These are phyloP conservation scores for Petrocephalus microphthalmus DNA, from an alignment of 2,113 vertebrate genomes.

Conservation along the genomic window DNA sequence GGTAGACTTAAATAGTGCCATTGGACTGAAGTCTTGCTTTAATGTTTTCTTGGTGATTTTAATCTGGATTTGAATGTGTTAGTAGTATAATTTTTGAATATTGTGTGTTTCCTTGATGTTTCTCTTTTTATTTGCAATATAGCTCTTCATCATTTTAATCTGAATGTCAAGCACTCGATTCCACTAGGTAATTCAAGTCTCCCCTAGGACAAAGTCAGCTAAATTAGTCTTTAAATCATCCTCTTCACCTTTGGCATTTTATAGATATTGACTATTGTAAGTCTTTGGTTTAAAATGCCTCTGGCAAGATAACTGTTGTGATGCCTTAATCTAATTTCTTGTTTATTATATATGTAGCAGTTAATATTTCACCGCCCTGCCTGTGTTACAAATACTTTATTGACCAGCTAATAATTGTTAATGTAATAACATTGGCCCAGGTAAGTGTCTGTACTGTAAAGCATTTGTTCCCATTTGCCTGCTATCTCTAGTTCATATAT, in stretches of 20 bases:
- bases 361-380: not conserved
- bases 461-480: not conserved
- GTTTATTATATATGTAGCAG: conserved; percentile 13
- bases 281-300: conserved; percentile 4
- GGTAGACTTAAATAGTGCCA: not conserved
- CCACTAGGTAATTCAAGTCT: not conserved
- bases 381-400: not conserved
- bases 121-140: not conserved
- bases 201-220: conserved; percentile 1
- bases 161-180: not conserved
- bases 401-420: conserved; percentile 13
- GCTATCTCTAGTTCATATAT: not conserved
- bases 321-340: conserved; percentile 10
- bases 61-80: not conserved
- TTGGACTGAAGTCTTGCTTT: not conserved
- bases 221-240: conserved; percentile 16
- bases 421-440: not conserved
- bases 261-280: conserved; percentile 16
- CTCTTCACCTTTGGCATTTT: conserved; percentile 11
- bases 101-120: not conserved
- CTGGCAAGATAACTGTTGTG: not conserved
- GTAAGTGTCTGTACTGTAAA: not conserved
- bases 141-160: not conserved
- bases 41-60: not conserved
- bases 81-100: not conserved